Base-by-base conservation (phyloP, 2,888 invertebrate species). In the Himalopsyche japonica region DNA sequence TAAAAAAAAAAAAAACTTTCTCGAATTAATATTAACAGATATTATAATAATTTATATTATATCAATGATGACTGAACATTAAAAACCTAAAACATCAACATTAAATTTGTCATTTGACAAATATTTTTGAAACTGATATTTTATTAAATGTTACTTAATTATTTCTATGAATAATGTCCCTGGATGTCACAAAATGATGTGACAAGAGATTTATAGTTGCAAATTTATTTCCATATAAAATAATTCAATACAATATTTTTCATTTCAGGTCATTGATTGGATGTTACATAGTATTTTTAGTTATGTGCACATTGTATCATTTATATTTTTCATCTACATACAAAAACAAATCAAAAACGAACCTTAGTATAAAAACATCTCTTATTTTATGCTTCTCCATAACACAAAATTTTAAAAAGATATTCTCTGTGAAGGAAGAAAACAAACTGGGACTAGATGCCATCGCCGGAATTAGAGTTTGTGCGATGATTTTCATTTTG, bases 401-500 rank as follows among this genome's bases (percentile, higher is more conserved):
- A 3, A 91, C 94, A 83, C 92, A 92, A 87, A 95, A 94, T 87
- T 88, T 93, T 76, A 92, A 91, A 88, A 94, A 94, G 89, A 92
- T 95, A 30, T 89, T 94, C 34, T 91, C 92, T 0, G 92, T 93
- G 0, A 93, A 93, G 86, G 92, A 93, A 82, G 91, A 92, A 77
- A 93, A 94, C 79, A 92, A 92, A 87, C 88, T 94, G 12, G 94
- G 95, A 34, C 89, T 96, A 82, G 94, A 95, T 87, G 94, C 94
- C 87, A 91, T 95, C 79, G 93, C 93, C 78, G 95, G 95, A 0
- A 94, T 96, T 57, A 95, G 95, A 88, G 93, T 94, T 18, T 88
- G 95, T 79, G 93, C 95, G 0, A 96, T 96, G 95, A 87, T 93
- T 0, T 92, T 95, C 79, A 95, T 96, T 79, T 90, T 95, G 7